phyloP scores from a whole-genome alignment of 1,140 invertebrate species.

The Cydia splendana region DNA sequence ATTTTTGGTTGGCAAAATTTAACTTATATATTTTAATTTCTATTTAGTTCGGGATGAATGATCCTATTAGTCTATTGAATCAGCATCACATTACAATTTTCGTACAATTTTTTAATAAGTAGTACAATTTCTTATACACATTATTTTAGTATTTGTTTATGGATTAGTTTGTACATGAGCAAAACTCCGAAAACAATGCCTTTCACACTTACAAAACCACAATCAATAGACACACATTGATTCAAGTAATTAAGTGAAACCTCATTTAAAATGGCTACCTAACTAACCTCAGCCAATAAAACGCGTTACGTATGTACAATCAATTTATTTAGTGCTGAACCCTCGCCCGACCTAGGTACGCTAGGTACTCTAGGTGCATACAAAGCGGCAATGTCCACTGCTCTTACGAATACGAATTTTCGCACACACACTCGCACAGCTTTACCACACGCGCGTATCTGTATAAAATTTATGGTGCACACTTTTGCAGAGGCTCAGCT shows the following conservation, averaged over 20 bases:
- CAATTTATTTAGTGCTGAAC: constrained; percentile 72
- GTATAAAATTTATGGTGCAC: constrained; percentile 79
- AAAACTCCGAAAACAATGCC: background rate
- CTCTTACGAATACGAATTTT: constrained; percentile 73
- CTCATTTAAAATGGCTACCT: constrained; percentile 18
- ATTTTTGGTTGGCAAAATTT: background rate
- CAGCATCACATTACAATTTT: no score
- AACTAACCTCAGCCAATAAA: constrained; percentile 47
- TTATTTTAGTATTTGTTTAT: background rate
- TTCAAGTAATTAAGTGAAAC: constrained; percentile 41
- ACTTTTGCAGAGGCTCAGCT: constrained; percentile 70
- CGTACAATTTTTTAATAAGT: no score
- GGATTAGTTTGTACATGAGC: background rate
- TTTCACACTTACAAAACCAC: background rate
- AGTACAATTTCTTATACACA: background rate
- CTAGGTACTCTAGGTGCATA: constrained; percentile 60
- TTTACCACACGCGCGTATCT: constrained; percentile 72
- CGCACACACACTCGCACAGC: constrained; percentile 68
- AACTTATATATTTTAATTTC: background rate
- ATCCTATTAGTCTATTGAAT: no score
- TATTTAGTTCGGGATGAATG: no score
- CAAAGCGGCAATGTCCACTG: constrained; percentile 74
- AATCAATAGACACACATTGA: background rate
- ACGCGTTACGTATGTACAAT: constrained; percentile 41
- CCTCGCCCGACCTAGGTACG: constrained; percentile 48